A percentile compares a stretch with the other conserved stretches of the same genome.
phyloP scores from a whole-genome alignment of 2,113 vertebrate species.

The Willisornis vidua region DNA sequence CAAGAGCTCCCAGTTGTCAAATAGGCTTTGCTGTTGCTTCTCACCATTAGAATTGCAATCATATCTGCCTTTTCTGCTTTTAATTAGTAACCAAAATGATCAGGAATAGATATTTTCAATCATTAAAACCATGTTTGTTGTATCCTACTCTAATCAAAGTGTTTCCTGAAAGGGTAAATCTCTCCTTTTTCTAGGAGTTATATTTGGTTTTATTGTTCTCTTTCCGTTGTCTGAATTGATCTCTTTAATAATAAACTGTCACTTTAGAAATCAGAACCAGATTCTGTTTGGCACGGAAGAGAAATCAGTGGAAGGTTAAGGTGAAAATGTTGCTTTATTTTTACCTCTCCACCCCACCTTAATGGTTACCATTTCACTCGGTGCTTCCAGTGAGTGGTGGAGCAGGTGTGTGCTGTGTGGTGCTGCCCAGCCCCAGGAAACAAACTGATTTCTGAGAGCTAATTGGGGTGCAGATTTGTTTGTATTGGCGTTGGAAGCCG shows the following conservation, averaged over 20 bases:
- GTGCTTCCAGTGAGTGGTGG: neutral
- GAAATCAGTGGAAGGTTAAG: neutral
- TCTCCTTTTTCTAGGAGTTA: neutral
- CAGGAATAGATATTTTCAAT: neutral
- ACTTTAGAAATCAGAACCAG: neutral
- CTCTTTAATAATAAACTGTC: neutral
- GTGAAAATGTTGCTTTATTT: neutral
- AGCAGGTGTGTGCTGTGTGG: neutral
- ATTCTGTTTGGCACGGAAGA: neutral
- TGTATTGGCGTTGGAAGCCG: neutral
- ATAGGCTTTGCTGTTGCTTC: neutral
- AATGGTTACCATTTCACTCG: neutral
- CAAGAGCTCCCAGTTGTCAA: neutral
- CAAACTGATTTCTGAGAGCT: conserved; percentile 21
- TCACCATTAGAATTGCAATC: neutral
- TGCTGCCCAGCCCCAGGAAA: neutral
- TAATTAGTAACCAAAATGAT: neutral
- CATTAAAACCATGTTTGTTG: neutral
- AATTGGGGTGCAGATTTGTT: conserved; percentile 11
- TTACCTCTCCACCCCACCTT: neutral
- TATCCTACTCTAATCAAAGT: neutral
- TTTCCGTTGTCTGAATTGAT: neutral
- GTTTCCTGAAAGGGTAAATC: neutral
- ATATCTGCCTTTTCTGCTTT: neutral
- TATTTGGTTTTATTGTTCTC: neutral